Percentiles rank a stretch among this genome's conserved stretches.
These are phyloP conservation scores for Sycophila texana DNA, from an alignment of 2,888 invertebrate species.

Conservation along the genomic window DNA sequence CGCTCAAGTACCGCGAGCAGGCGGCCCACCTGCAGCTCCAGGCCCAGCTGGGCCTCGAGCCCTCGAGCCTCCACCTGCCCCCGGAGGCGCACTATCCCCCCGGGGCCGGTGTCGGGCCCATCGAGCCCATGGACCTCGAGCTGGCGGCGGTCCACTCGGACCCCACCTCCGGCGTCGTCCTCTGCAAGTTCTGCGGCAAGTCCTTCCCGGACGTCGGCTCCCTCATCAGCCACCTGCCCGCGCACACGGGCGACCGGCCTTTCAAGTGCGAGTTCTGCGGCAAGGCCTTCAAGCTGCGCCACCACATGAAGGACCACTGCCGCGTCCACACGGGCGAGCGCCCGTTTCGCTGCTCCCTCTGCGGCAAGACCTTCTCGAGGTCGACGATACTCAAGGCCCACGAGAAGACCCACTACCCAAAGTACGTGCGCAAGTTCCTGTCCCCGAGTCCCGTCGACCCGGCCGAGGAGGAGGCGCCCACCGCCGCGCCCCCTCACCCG, in stretches of 20 bases:
- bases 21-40: constrained; percentile 77
- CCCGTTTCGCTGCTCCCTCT: constrained; percentile 91
- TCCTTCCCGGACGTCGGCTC: constrained; percentile 93
- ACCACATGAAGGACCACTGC: constrained; percentile 96
- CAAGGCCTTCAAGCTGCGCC: constrained; percentile 93
- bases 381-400: constrained; percentile 94
- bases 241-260: constrained; percentile 92
- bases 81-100: constrained; percentile 74
- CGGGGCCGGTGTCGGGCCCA: constrained; percentile 70
- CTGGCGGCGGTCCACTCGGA: constrained; percentile 66
- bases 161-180: constrained; percentile 84
- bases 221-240: constrained; percentile 90
- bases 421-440: constrained; percentile 92
- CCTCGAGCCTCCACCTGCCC: constrained; percentile 74
- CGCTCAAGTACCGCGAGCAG: constrained; percentile 89
- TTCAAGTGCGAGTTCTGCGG: constrained; percentile 96
- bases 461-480: constrained; percentile 82
- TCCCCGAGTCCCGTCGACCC: constrained; percentile 91
- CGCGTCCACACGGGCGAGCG: constrained; percentile 94
- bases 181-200: constrained; percentile 95
- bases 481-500: constrained; percentile 21
- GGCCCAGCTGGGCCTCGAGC: constrained; percentile 75
- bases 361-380: constrained; percentile 93
- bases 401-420: constrained; percentile 94
- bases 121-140: constrained; percentile 80